Conservation (phyloP, 2,888 invertebrate species). For the Augochlorella aurata region DNA sequence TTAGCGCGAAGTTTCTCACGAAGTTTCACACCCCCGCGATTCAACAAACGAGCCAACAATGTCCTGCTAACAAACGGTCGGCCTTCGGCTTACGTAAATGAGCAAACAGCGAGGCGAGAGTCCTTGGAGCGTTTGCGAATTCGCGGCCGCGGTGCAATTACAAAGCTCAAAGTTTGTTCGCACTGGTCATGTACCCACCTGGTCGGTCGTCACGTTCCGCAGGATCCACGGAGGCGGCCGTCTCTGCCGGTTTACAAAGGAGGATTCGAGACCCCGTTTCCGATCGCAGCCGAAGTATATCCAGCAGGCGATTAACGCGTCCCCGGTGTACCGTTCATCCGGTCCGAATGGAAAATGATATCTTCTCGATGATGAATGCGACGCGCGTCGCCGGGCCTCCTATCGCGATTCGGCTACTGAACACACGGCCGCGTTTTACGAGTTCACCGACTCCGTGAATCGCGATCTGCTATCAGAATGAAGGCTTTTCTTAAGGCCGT, state of each 20-base stretch:
- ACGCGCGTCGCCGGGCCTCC: background rate
- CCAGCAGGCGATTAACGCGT: background rate
- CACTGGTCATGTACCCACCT: conserved; percentile 41
- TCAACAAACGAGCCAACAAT: background rate
- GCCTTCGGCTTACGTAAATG: conserved; percentile 49
- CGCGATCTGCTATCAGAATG: conserved; percentile 80
- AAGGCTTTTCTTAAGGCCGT: conserved; percentile 79
- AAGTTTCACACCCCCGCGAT: conserved; percentile 4
- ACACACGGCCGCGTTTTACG: conserved; percentile 38
- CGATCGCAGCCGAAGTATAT: background rate
- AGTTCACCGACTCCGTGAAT: conserved; percentile 65
- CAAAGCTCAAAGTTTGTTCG: conserved; percentile 28
- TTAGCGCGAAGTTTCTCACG: background rate
- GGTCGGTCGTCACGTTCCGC: conserved; percentile 1
- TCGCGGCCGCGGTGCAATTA: conserved; percentile 21
- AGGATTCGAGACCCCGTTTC: no score
- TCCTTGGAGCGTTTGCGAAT: conserved; percentile 25
- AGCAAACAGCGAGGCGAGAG: background rate
- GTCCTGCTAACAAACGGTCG: background rate
- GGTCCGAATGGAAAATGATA: background rate
- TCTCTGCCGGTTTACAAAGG: background rate
- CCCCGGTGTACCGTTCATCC: background rate
- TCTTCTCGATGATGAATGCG: background rate
- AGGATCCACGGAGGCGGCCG: conserved; percentile 8
- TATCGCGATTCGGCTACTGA: background rate